Evolutionary conservation across 2,113 vertebrate genomes (phyloP).

Genomic region (Ptilonorhynchus violaceus): DNA sequence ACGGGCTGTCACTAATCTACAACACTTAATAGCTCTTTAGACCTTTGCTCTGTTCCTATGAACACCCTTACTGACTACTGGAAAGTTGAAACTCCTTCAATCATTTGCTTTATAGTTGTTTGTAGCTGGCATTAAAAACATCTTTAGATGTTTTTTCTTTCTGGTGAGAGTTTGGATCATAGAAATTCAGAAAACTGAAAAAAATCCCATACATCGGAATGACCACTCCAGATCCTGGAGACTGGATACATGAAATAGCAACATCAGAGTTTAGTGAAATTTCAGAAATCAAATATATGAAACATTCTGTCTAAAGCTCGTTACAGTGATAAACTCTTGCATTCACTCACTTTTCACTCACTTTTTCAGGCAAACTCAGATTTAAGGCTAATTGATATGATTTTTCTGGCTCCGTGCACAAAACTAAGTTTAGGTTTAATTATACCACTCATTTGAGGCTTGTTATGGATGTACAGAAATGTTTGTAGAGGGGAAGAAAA

Average conservation of each 20-base stretch:
- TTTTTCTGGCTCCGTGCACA: background rate
- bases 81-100: background rate
- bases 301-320: background rate
- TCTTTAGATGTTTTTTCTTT: background rate
- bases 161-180: background rate
- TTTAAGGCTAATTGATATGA: background rate
- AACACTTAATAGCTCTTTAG: background rate
- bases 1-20: background rate
- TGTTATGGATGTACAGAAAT: background rate
- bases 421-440: background rate
- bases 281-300: background rate
- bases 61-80: background rate
- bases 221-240: background rate
- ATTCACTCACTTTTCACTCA: background rate
- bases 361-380: background rate
- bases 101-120: background rate
- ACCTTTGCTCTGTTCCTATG: background rate
- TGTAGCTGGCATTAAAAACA: background rate
- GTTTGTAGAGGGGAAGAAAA: background rate
- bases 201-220: fast-evolving
- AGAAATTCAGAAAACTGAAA: background rate
- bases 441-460: background rate
- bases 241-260: background rate
- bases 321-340: background rate
- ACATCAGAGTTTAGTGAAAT: background rate